phyloP scores from a whole-genome alignment of 2,888 invertebrate species.

The Machimus atricapillus region DNA sequence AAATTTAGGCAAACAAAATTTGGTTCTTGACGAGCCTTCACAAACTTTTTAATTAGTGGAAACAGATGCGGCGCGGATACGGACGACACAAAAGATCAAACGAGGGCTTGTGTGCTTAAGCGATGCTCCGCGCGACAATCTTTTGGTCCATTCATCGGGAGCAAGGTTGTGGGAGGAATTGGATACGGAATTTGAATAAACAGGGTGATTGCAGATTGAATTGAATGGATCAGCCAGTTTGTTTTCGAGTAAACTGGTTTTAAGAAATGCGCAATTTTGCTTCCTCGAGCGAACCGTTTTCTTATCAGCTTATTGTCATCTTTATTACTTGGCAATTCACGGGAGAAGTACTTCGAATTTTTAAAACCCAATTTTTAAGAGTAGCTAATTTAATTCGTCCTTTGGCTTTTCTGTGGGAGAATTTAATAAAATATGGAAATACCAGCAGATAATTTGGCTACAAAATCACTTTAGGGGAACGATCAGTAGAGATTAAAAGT shows the following conservation, averaged over 20 bases:
- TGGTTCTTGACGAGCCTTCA: neutral
- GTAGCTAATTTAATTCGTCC: neutral
- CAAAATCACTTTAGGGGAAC: too few relatives aligned
- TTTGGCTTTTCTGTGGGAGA: neutral
- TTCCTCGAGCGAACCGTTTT: neutral
- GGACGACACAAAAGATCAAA: neutral
- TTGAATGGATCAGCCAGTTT: neutral
- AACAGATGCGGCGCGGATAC: neutral
- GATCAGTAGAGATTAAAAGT: too few relatives aligned
- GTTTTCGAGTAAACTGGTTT: neutral
- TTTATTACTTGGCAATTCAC: neutral
- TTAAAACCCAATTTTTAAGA: neutral
- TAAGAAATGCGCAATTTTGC: neutral
- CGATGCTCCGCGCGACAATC: neutral
- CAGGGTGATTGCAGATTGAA: neutral
- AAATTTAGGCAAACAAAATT: neutral
- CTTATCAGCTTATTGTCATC: neutral
- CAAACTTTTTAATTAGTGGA: neutral
- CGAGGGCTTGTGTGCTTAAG: neutral
- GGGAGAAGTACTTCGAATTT: neutral
- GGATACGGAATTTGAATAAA: neutral
- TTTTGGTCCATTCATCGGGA: neutral
- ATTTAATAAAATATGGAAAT: neutral
- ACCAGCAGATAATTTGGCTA: too few relatives aligned
- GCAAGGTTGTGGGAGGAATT: neutral